phyloP scores from a whole-genome alignment of 2,113 vertebrate genomes.

The Oreochromis spilurus region DNA sequence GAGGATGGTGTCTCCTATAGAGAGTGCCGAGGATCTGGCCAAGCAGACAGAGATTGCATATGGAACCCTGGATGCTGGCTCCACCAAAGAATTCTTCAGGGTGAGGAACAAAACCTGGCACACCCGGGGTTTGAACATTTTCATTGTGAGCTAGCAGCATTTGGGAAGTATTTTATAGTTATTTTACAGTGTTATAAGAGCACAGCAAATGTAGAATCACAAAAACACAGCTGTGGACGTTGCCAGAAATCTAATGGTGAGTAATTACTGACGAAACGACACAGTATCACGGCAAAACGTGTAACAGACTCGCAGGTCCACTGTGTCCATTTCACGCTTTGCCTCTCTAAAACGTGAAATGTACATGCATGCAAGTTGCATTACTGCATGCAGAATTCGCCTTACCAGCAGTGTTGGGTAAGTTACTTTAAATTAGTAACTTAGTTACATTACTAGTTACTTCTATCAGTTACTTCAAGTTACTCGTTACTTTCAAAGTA shows the following conservation, averaged over 20 bases:
- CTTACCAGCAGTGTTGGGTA: not conserved
- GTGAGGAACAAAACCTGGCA: conserved; percentile 62
- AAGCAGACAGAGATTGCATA: conserved; percentile 98
- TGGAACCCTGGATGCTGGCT: conserved; percentile 93
- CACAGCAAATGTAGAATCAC: not conserved
- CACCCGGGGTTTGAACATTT: not conserved
- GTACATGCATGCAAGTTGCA: not conserved
- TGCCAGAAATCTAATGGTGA: not conserved
- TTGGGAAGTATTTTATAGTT: not conserved
- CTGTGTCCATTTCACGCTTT: not conserved
- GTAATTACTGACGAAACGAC: not conserved
- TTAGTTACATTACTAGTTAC: too few relatives aligned
- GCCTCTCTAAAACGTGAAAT: not conserved
- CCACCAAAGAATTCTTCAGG: conserved; percentile 98
- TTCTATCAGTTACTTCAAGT: too few relatives aligned
- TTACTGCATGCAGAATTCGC: too few relatives aligned
- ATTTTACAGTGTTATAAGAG: not conserved
- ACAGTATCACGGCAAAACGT: not conserved
- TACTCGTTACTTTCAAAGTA: too few relatives aligned
- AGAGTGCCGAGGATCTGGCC: conserved; percentile 96
- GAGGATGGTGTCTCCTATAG: conserved; percentile 98
- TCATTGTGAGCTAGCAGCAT: not conserved
- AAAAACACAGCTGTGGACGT: not conserved
- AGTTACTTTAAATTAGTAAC: too few relatives aligned
- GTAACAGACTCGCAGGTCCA: not conserved